Base-by-base conservation (phyloP, 1,140 invertebrate genomes). In the Drosophila pseudoananassae region DNA sequence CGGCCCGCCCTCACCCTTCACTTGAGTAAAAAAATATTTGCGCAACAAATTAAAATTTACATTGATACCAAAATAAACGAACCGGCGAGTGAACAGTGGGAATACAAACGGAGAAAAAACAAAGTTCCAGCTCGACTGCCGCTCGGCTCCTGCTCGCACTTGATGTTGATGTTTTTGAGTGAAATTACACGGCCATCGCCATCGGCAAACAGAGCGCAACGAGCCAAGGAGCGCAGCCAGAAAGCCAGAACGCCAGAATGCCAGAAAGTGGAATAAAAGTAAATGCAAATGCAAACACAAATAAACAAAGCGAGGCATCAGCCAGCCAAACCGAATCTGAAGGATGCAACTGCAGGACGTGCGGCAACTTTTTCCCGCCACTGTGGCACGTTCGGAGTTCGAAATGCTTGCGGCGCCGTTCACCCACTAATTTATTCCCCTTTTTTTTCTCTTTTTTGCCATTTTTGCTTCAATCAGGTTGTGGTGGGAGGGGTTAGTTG, bases 21-120 rank as follows among this genome's bases (percentile, higher is more conserved):
- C 40, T 51, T 33, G 63, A 59, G 84, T 63, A 33, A 47, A 33
- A 68, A 88, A 87, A 82, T 87, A 82, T 87, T 87, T 87, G 78
- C 78, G 45, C 82, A 87, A 82, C 83, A 87, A 87, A 87, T 87
- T 87, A 88, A 87, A 87, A 82, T 87, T 88, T 87, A 87, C 82
- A 88, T 88, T 88, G 83, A 87, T 87, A 87, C 80, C 60, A 60
- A 63, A 69, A 74, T 69, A 71, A 69, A 70, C 27, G 15, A 70
- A 29, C 38, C 17, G 50, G 38, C 38, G 47, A 65, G n/a, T 29
- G 59, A 61, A 5, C 45, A 52, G 47, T 68, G 29, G 49, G 36
- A 69, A 46, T 27, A 46, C 20, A 68, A 68, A 29, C 25, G 12
- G 33, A 12, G 47, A 15, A 40, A 36, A 40, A 68, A 53, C 50